Evolutionary conservation across 2,888 invertebrate genomes (phyloP).

Genomic region (Drosophila buzzatii): DNA sequence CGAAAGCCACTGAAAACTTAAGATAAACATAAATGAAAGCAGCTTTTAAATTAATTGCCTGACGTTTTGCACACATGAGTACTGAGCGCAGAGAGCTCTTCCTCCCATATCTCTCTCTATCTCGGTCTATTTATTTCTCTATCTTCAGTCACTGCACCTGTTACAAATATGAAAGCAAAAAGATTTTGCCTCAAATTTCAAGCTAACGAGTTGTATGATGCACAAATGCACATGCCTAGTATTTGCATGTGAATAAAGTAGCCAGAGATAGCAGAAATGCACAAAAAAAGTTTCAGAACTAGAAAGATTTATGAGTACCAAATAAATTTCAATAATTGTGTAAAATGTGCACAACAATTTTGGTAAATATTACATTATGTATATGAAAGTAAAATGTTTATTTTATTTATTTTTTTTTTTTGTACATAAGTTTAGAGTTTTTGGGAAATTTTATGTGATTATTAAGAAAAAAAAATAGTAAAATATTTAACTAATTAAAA

Average conservation of each 20-base stretch:
- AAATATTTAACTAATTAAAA: no score
- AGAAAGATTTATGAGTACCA: neutral
- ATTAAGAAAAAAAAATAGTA: no score
- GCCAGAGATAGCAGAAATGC: neutral
- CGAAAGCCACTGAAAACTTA: constrained; percentile 49
- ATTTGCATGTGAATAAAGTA: neutral
- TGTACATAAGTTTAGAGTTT: no score
- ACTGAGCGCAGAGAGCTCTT: neutral
- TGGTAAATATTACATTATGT: no score
- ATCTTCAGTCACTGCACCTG: constrained; percentile 3
- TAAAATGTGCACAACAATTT: neutral
- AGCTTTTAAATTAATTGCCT: constrained; percentile 70
- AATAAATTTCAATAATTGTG: neutral
- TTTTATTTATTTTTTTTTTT: no score
- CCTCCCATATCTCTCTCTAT: no score
- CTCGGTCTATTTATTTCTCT: neutral
- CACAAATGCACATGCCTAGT: neutral
- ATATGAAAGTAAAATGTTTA: no score
- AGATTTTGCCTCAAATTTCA: neutral
- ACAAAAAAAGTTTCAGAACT: neutral
- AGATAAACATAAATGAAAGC: constrained; percentile 57
- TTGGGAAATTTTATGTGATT: no score
- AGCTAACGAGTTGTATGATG: constrained; percentile 1
- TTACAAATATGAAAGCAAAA: neutral
- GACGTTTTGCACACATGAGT: constrained; percentile 23